A percentile compares a stretch with the other conserved stretches of the same genome.
Conservation (phyloP, 2,888 invertebrate genomes). For the Heteromurus nitidus region DNA sequence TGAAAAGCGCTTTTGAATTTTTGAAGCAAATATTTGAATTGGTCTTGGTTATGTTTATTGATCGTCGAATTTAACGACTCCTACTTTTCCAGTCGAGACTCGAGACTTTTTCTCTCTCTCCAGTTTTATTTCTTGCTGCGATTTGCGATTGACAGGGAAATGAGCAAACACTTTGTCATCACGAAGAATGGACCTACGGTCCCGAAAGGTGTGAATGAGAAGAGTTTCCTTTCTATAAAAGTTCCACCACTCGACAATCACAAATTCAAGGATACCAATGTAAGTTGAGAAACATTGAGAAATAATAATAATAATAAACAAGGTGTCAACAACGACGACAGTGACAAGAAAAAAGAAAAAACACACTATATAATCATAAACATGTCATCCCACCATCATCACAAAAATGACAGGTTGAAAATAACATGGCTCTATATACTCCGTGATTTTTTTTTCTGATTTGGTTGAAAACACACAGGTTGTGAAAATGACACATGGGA, state of each 20-base stretch:
- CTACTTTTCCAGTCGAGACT: background rate
- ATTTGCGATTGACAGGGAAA: background rate
- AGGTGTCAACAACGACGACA: too few species aligned
- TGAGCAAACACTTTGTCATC: constrained; percentile 49
- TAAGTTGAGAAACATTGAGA: constrained; percentile 34
- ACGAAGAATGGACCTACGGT: constrained; percentile 55
- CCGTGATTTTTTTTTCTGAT: background rate
- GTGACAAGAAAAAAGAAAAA: too few species aligned
- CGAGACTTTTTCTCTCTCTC: background rate
- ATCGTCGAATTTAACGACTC: too few species aligned
- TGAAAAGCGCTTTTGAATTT: too few species aligned
- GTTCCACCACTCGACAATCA: constrained; percentile 32
- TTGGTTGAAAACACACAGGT: constrained; percentile 37
- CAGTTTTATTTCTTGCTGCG: background rate
- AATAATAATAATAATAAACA: background rate
- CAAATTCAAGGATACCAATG: constrained; percentile 60
- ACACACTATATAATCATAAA: background rate
- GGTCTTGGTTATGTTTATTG: too few species aligned
- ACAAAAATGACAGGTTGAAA: background rate
- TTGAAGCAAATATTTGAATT: too few species aligned
- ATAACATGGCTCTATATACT: background rate
- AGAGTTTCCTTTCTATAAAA: constrained; percentile 66
- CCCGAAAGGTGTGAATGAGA: constrained; percentile 63
- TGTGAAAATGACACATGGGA: constrained; percentile 66
- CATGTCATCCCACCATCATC: too few species aligned